A percentile compares a stretch with the other conserved stretches of the same genome.
Evolutionary conservation across 2,797 vertebrate genomes (phyloP).

Genomic region (Pelodytes ibericus): DNA sequence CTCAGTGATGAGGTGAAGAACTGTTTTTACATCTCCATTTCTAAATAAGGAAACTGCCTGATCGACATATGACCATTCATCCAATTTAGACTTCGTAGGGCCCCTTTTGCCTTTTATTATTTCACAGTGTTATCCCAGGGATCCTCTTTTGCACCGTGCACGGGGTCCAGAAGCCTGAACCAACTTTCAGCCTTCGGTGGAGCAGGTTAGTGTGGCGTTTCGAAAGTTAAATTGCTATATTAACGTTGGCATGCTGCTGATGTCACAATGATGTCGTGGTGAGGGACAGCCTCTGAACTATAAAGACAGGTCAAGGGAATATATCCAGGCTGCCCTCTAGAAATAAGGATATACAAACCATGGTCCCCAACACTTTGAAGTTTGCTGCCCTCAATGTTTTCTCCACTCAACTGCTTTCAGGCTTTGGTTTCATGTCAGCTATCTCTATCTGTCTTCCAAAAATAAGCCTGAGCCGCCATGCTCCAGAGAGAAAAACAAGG

Average conservation of each 20-base stretch:
- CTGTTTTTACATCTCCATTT: conserved; percentile 84
- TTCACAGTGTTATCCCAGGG: conserved; percentile 72
- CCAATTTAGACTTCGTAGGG: conserved; percentile 77
- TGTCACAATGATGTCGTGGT: conserved; percentile 82
- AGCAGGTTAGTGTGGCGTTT: conserved; percentile 74
- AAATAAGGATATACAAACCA: conserved; percentile 82
- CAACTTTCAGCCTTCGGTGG: conserved; percentile 59
- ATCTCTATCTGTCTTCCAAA: conserved; percentile 89
- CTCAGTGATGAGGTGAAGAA: conserved; percentile 77
- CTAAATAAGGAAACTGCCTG: conserved; percentile 87
- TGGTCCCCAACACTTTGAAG: conserved; percentile 81
- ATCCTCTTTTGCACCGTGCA: conserved; percentile 67
- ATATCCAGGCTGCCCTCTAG: conserved; percentile 62
- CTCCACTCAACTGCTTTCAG: conserved; percentile 71
- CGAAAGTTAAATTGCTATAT: conserved; percentile 65
- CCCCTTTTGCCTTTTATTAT: conserved; percentile 71
- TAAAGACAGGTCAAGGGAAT: conserved; percentile 72
- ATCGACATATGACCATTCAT: conserved; percentile 75
- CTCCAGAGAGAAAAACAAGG: conserved; percentile 93
- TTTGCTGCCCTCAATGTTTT: conserved; percentile 71
- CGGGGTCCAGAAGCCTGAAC: conserved; percentile 66
- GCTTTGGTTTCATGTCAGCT: conserved; percentile 90
- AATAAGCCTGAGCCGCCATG: conserved; percentile 94
- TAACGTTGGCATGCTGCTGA: conserved; percentile 73
- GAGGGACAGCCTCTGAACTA: conserved; percentile 65